These are phyloP conservation scores for Coreius guichenoti DNA, from an alignment of 2,797 vertebrate genomes.

Conservation along the genomic window DNA sequence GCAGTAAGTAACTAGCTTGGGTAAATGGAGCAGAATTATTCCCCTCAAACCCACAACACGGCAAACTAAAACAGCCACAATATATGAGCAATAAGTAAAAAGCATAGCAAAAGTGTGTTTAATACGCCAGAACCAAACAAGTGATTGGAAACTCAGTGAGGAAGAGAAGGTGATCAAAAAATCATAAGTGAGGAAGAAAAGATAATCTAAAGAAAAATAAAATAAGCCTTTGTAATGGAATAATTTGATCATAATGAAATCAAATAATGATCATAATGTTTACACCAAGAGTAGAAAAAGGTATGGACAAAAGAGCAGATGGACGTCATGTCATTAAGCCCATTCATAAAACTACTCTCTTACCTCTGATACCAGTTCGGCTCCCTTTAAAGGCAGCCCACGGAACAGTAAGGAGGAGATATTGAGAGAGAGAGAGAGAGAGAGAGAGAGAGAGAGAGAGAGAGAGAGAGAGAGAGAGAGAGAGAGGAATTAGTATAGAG, in stretches of 20 bases:
- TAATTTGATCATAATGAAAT: too few relatives aligned
- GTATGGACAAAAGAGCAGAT: neutral
- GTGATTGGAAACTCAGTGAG: neutral
- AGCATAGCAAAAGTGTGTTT: neutral
- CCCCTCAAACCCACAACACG: neutral
- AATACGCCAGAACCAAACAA: neutral
- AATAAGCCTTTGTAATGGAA: neutral
- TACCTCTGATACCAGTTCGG: slow-evolving; percentile 67
- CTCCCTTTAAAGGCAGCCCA: slow-evolving; percentile 61
- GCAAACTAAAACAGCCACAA: slow-evolving; percentile 3
- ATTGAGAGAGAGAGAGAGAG: slow-evolving; percentile 15
- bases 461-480: neutral
- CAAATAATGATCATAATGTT: neutral
- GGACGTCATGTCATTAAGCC: neutral
- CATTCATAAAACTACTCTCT: slow-evolving; percentile 45
- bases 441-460: neutral
- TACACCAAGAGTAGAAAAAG: neutral
- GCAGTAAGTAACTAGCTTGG: neutral
- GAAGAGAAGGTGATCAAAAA: neutral
- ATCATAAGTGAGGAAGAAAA: neutral
- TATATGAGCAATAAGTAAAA: slow-evolving; percentile 16
- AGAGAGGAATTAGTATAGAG: neutral
- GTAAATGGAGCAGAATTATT: slow-evolving; percentile 7
- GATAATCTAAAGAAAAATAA: neutral
- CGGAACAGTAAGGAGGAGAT: neutral